Percentiles rank a stretch among this genome's conserved stretches.
These are phyloP conservation scores for Poecilia picta DNA, from an alignment of 2,797 vertebrate genomes.

Conservation along the genomic window DNA sequence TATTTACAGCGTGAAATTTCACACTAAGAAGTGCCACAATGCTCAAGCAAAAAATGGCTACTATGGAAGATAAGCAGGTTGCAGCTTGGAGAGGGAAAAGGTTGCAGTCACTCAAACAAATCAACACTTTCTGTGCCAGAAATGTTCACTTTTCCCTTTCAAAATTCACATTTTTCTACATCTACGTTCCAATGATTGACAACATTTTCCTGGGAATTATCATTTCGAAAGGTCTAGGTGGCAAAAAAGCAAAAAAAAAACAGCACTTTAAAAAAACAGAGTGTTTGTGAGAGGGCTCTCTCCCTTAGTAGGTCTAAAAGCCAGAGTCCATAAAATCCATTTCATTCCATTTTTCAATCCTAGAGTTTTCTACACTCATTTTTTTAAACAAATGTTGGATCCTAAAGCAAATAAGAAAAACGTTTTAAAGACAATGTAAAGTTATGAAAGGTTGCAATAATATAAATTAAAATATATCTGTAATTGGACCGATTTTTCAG, in stretches of 20 bases:
- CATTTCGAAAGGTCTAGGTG: background rate
- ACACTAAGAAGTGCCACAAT: background rate
- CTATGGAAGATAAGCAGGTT: background rate
- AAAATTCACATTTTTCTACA: background rate
- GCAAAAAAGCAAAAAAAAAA: background rate
- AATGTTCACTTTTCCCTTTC: background rate
- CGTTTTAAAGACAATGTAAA: background rate
- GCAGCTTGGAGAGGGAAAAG: background rate
- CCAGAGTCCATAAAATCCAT: background rate
- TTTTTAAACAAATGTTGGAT: background rate
- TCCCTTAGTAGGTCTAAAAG: background rate
- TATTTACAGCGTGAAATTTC: constrained; percentile 12
- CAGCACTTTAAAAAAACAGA: background rate
- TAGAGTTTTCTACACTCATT: background rate
- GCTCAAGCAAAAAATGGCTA: background rate
- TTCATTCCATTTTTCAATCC: background rate
- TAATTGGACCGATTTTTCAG: background rate
- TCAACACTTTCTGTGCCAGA: background rate
- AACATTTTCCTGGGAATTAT: background rate
- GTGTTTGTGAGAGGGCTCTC: background rate
- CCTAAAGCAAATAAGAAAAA: background rate
- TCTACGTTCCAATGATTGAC: background rate
- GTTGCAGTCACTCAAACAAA: background rate
- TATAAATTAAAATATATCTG: background rate
- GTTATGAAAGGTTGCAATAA: background rate